Percentiles rank a stretch among this genome's conserved stretches.
Conservation (phyloP, 2,888 invertebrate genomes). For the Hydraecia micacea region DNA sequence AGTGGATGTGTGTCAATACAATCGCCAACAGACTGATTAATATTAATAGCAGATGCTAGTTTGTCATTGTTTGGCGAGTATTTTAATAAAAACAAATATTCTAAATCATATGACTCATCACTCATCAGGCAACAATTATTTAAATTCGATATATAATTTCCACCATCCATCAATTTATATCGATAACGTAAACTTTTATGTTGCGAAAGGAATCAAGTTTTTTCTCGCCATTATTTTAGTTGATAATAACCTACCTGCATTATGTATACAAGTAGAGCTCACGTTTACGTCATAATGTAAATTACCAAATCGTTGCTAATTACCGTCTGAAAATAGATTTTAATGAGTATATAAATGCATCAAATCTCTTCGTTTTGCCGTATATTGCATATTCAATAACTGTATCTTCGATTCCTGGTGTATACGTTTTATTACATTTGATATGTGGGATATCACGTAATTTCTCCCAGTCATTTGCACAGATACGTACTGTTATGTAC, state of each 20-base stretch:
- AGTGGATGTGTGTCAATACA: constrained; percentile 22
- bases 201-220: constrained; percentile 2
- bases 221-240: neutral
- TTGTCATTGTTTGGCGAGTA: constrained; percentile 28
- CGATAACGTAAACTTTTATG: neutral
- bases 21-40: constrained; percentile 29
- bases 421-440: constrained; percentile 22
- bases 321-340: constrained; percentile 21
- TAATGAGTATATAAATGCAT: constrained; percentile 5
- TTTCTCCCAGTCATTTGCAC: constrained; percentile 47
- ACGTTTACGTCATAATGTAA: neutral
- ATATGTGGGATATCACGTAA: constrained; percentile 38
- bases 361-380: constrained; percentile 5
- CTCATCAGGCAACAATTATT: neutral
- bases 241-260: neutral
- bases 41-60: constrained; percentile 35
- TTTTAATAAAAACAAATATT: constrained; percentile 28
- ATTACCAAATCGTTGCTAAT: neutral
- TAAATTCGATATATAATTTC: neutral
- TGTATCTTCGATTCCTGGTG: constrained; percentile 33
- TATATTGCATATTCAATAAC: constrained; percentile 27
- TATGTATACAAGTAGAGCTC: neutral
- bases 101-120: constrained; percentile 1
- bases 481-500: constrained; percentile 9
- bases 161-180: neutral